Base-by-base conservation (phyloP, 2,888 invertebrate genomes). In the Cheilosia pagana region DNA sequence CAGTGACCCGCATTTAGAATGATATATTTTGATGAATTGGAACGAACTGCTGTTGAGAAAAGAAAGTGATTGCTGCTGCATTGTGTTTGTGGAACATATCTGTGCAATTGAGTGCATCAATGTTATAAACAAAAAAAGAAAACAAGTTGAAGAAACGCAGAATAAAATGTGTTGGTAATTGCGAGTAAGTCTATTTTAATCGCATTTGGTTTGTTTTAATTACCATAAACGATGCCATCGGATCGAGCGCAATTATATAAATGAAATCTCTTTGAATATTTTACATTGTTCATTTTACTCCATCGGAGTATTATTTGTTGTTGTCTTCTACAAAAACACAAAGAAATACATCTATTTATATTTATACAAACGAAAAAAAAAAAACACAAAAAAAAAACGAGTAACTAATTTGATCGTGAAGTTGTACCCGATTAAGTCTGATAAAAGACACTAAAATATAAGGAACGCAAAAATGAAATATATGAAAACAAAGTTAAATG, bases 141-240 rank as follows among this genome's bases (percentile, higher is more conserved):
- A 39, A 21, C 31, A 35, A 57, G 50, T n/a, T 10, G 53, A n/a
- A 48, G 62, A 62, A 74, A 60, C 72, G 45, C 14, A 39, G 50
- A 72, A 41, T 60, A 71, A 60, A 53, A 21, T 62, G 78, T 78
- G 63, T 62, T 39, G 57, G 53, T 77, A 63, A 63, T 72, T 67
- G 77, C 63, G 53, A 53, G 50, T 67, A 41, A 72, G 53, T 55
- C 41, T 65, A 68, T 67, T 63, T 77, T 65, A 53, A 60, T 72
- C 60, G 55, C 50, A 50, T 41, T 41, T 43, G n/a, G 23, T 25
- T 63, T 52, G 77, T 75, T 63, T 83, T 81, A 85, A 85, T 85
- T 85, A 85, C 85, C 85, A 81, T 85, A 85, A 62, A 78, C 70
- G 67, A 78, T 78, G 68, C 71, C 75, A 85, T 85, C 83, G 39